Percentiles rank a stretch among this genome's conserved stretches.
Evolutionary conservation across 2,888 invertebrate genomes (phyloP).

Genomic region (Agriopis marginaria): DNA sequence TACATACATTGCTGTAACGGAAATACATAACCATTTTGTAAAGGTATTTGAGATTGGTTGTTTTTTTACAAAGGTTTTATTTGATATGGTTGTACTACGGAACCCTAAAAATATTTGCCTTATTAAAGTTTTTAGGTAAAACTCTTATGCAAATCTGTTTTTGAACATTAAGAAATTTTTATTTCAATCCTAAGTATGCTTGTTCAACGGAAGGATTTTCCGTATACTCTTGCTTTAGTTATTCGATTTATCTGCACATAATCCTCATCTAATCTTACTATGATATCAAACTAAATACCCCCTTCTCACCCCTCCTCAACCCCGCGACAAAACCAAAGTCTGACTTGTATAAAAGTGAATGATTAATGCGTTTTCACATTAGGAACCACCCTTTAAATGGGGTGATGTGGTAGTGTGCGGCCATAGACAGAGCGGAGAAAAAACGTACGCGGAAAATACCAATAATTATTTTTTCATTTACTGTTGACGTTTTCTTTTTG

Average conservation of each 20-base stretch:
- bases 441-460: neutral
- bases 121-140: too few species aligned
- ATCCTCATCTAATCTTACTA: slow-evolving; percentile 29
- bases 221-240: neutral
- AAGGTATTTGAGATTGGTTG: too few species aligned
- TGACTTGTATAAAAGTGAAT: slow-evolving; percentile 76
- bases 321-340: slow-evolving; percentile 69
- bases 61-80: too few species aligned
- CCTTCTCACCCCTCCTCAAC: slow-evolving; percentile 33
- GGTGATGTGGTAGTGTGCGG: slow-evolving; percentile 54
- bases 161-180: too few species aligned
- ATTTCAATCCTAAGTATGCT: neutral
- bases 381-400: slow-evolving; percentile 60
- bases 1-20: too few species aligned
- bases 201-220: neutral
- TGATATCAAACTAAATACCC: slow-evolving; percentile 49
- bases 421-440: slow-evolving; percentile 37
- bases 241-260: neutral
- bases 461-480: too few species aligned
- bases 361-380: slow-evolving; percentile 81
- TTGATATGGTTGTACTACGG: too few species aligned
- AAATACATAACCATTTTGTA: too few species aligned
- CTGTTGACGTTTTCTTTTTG: too few species aligned
- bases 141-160: too few species aligned
- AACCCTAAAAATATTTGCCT: too few species aligned